Evolutionary conservation across 2,113 vertebrate genomes (phyloP), one percentile per base, ranked within the genome.

Genomic region (Hylia prasina): DNA sequence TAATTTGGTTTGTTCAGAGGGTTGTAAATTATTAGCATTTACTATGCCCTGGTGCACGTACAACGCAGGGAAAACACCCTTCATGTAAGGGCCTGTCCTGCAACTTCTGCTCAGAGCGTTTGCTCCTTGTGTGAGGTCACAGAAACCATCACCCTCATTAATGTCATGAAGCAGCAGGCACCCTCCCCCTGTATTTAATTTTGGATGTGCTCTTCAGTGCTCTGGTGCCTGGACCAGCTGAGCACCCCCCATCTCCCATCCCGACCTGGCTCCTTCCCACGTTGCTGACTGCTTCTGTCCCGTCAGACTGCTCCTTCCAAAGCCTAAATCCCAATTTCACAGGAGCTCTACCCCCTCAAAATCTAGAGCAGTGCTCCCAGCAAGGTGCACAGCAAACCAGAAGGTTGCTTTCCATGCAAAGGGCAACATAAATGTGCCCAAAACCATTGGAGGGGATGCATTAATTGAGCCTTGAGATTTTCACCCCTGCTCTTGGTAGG

Each of bases 81-180:
- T 92, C 94, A 33, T 92, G 93, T 86, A 84, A 68, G 82, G 90
- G 88, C 82, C 88, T 93, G 93, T 80, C 76, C 94, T 75, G 56
- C 66, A 71, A 2, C 60, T 72, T n/a, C 60, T 90, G 79, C 90
- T 86, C 66, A 40, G 77, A 75, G 81, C 2, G 0, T 61, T 73
- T 70, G 45, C 85, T 82, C 31, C 50, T 17, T 4, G 17, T 70
- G 44, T 6, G 7, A 69, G 76, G 63, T 73, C 82, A 70, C 40
- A 35, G 89, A 60, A 51, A 56, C 76, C 84, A 64, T 20, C 58
- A 7, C 7, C 0, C 44, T 37, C n/a, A 42, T 27, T 39, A 8
- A 17, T 7, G 37, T 5, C 44, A 64, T 27, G 30, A 22, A 85
- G 69, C 73, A 80, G 56, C 51, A 75, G 72, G 17, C 16, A 20